Conservation (phyloP, 2,113 vertebrate genomes). For the Ramphastos sulfuratus region DNA sequence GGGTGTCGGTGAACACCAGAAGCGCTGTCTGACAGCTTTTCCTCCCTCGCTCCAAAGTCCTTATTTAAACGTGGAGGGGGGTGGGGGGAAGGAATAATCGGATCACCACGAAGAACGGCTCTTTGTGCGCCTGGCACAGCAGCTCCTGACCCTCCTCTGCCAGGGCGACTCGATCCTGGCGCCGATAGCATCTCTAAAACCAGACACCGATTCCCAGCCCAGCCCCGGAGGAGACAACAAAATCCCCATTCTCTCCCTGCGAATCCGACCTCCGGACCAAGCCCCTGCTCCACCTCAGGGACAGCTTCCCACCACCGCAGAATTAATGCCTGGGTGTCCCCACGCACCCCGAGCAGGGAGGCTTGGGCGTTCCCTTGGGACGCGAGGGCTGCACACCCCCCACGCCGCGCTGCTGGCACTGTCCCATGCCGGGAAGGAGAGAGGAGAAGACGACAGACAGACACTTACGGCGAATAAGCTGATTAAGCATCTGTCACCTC, state of each 20-base stretch:
- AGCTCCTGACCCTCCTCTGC: not conserved
- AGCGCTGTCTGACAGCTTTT: not conserved
- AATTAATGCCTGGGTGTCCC: accelerated
- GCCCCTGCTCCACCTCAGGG: accelerated
- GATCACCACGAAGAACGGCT: not conserved
- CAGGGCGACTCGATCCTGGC: not conserved
- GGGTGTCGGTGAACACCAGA: not conserved
- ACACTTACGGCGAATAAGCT: not conserved
- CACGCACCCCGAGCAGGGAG: accelerated
- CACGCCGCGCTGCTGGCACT: not conserved
- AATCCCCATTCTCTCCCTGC: not conserved
- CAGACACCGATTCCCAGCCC: not conserved
- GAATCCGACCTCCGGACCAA: accelerated
- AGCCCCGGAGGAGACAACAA: not conserved
- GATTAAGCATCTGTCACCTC: conserved; percentile 50
- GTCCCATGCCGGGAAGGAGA: not conserved
- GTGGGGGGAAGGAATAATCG: conserved; percentile 21
- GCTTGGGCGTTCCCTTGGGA: accelerated
- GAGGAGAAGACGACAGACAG: not conserved
- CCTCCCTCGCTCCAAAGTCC: not conserved
- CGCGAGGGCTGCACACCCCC: not conserved
- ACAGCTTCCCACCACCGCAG: accelerated
- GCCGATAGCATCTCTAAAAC: not conserved
- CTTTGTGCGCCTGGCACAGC: not conserved
- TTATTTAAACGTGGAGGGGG: not conserved